Conservation (phyloP, 2,797 vertebrate genomes). For the Notolabrus celidotus region DNA sequence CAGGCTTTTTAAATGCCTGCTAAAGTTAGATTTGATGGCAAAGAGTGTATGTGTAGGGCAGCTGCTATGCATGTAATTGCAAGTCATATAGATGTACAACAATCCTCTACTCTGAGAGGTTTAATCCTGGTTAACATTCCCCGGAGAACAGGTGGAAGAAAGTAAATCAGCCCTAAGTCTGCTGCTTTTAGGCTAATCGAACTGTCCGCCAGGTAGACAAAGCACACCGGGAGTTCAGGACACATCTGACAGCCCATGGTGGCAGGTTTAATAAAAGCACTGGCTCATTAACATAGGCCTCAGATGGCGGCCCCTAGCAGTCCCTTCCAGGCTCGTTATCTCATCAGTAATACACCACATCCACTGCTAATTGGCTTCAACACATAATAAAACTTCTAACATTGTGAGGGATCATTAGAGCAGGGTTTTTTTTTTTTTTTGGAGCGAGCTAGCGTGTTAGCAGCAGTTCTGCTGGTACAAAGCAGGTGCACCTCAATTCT, state of each 20-base stretch:
- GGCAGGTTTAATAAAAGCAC: conserved; percentile 75
- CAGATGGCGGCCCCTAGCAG: conserved; percentile 53
- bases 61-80: background rate
- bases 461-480: conserved; percentile 30
- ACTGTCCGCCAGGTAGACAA: conserved; percentile 73
- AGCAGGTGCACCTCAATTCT: conserved; percentile 39
- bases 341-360: conserved; percentile 54
- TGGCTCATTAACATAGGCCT: conserved; percentile 76
- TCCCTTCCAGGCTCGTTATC: conserved; percentile 70
- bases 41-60: background rate
- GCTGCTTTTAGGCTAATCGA: conserved; percentile 72
- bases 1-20: background rate
- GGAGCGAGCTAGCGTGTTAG: conserved; percentile 34
- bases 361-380: conserved; percentile 67
- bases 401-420: conserved; percentile 62
- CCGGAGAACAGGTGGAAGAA: conserved; percentile 29
- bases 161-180: conserved; percentile 57
- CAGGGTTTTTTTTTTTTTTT: conserved; percentile 53
- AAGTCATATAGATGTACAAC: background rate
- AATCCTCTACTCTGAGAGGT: conserved; percentile 3
- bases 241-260: conserved; percentile 65
- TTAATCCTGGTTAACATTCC: conserved; percentile 24
- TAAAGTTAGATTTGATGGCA: conserved; percentile 3
- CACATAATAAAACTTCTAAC: conserved; percentile 58
- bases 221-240: conserved; percentile 65